Conservation (phyloP, 2,113 vertebrate species). For the Notarius lentiginosus region DNA sequence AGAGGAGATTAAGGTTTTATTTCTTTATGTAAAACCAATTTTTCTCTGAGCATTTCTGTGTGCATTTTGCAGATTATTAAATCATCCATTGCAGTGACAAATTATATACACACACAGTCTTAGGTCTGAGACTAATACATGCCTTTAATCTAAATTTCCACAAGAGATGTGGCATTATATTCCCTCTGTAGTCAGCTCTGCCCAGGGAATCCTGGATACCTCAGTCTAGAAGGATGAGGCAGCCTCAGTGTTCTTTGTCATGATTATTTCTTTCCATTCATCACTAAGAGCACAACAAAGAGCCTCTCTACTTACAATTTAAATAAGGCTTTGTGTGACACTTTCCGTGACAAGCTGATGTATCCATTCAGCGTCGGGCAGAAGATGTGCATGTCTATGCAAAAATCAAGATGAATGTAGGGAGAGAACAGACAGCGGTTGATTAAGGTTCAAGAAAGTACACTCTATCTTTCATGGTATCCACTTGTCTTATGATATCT, state of each 20-base stretch:
- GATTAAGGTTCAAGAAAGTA: conserved; percentile 66
- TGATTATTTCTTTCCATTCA: conserved; percentile 59
- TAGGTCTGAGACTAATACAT: conserved; percentile 21
- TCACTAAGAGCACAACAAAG: conserved; percentile 58
- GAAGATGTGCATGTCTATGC: conserved; percentile 74
- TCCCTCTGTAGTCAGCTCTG: conserved; percentile 28
- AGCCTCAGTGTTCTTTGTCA: conserved; percentile 41
- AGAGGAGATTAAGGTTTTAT: conserved; percentile 21
- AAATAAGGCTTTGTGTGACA: conserved; percentile 62
- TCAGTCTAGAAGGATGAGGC: conserved; percentile 40
- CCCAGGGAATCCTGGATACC: conserved; percentile 23
- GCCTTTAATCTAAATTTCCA: conserved; percentile 37
- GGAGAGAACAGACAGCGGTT: conserved; percentile 64
- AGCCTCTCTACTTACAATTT: conserved; percentile 57
- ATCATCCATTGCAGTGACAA: conserved; percentile 22
- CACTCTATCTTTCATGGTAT: conserved; percentile 71
- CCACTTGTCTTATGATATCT: conserved; percentile 76
- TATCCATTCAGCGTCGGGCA: conserved; percentile 61
- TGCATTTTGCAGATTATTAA: conserved; percentile 22
- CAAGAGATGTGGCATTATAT: conserved; percentile 33
- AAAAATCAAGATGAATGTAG: conserved; percentile 79
- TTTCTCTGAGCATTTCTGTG: conserved; percentile 11
- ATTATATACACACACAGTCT: conserved; percentile 34
- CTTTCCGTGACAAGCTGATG: conserved; percentile 52
- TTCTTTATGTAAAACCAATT: conserved; percentile 32